These are phyloP conservation scores for Sesamia nonagrioides DNA, from an alignment of 1,140 invertebrate genomes.

Conservation along the genomic window DNA sequence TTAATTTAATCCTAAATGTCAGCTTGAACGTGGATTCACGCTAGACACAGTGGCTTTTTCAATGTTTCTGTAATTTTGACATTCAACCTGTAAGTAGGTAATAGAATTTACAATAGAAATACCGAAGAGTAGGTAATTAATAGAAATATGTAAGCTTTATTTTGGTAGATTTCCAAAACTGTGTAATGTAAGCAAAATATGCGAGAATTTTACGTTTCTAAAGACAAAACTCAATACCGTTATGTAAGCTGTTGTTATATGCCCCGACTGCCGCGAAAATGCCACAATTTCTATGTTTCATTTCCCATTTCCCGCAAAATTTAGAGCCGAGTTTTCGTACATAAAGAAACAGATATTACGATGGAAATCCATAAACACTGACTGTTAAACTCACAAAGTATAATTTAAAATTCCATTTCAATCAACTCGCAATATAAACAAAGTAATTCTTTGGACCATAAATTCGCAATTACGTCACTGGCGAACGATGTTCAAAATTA, in stretches of 20 bases:
- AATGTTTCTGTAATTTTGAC: no score
- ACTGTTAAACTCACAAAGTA: conserved; percentile 40
- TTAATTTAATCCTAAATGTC: no score
- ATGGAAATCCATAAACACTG: conserved; percentile 18
- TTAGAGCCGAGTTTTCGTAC: not conserved
- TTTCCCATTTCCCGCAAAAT: not conserved
- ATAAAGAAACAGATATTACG: conserved; percentile 12
- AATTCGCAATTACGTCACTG: conserved; percentile 83
- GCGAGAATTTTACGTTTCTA: not conserved
- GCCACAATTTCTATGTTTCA: not conserved
- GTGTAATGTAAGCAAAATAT: no score
- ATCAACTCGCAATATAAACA: conserved; percentile 74
- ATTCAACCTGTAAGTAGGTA: no score
- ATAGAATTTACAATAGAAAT: no score
- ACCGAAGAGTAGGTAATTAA: no score
- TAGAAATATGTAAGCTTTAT: no score
- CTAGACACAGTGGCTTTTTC: no score
- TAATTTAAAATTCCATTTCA: conserved; percentile 70
- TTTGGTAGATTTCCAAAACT: no score
- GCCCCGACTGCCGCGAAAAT: not conserved
- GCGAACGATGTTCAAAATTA: conserved; percentile 84
- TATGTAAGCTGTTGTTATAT: not conserved
- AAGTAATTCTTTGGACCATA: conserved; percentile 72
- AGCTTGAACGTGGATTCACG: no score
- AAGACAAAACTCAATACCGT: not conserved